phyloP scores from a whole-genome alignment of 2,797 vertebrate species.

The Nyctalus aviator region DNA sequence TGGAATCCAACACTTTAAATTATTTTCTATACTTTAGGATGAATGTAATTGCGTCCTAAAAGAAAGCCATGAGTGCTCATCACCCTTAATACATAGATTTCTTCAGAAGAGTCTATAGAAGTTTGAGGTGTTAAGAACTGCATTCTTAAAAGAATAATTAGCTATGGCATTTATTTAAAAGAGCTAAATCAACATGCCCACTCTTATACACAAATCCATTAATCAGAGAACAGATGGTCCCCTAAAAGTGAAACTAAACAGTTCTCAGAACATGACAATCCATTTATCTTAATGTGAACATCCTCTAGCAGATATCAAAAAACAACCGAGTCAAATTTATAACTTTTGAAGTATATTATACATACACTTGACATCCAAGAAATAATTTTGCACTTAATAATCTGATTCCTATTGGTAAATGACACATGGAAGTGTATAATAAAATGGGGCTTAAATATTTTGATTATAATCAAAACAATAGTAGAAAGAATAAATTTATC shows the following conservation, averaged over 20 bases:
- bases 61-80: constrained; percentile 26
- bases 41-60: constrained; percentile 16
- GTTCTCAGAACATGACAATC: constrained; percentile 86
- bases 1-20: background rate
- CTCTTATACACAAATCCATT: constrained; percentile 83
- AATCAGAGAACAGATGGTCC: constrained; percentile 88
- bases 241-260: constrained; percentile 85
- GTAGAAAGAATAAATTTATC: constrained; percentile 62
- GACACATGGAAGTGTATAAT: constrained; percentile 53
- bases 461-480: constrained; percentile 66
- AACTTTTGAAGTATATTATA: constrained; percentile 77
- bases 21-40: background rate
- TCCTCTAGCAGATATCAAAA: constrained; percentile 85
- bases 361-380: constrained; percentile 65
- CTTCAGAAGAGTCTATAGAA: background rate
- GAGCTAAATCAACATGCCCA: constrained; percentile 82
- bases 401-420: constrained; percentile 73
- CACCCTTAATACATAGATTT: constrained; percentile 26
- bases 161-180: constrained; percentile 79
- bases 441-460: constrained; percentile 75
- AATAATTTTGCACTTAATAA: constrained; percentile 69
- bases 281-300: constrained; percentile 89
- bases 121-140: constrained; percentile 37
- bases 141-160: constrained; percentile 76
- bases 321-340: constrained; percentile 77